Evolutionary conservation across 2,113 vertebrate genomes (phyloP).

Genomic region (Rhizomys pruinosus): DNA sequence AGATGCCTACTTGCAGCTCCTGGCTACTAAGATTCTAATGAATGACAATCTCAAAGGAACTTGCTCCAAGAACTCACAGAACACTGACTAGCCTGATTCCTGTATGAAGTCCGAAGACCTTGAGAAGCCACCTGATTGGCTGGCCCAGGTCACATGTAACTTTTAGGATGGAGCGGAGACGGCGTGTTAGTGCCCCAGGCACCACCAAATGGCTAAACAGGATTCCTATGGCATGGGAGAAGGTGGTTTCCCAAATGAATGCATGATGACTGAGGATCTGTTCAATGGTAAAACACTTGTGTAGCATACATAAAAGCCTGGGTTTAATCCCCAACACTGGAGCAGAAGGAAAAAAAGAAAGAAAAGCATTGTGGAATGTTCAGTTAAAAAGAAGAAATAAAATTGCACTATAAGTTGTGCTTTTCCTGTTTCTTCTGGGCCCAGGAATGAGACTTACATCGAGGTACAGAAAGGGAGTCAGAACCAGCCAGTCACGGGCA

Average conservation of each 20-base stretch:
- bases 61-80: background rate
- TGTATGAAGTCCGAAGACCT: background rate
- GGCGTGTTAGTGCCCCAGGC: too few species aligned
- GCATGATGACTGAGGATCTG: background rate
- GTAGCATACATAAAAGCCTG: background rate
- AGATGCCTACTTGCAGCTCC: background rate
- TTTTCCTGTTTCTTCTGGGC: background rate
- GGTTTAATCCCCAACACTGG: background rate
- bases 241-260: constrained; percentile 10
- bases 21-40: background rate
- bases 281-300: background rate
- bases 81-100: background rate
- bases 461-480: background rate
- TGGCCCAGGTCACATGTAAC: background rate
- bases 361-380: background rate
- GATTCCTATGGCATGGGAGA: background rate
- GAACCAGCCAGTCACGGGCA: background rate
- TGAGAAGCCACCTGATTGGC: background rate
- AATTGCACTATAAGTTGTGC: background rate
- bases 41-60: background rate
- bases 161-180: too few species aligned
- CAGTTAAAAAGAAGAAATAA: constrained; percentile 48
- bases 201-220: background rate
- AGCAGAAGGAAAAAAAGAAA: background rate
- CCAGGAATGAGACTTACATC: background rate